Base-by-base conservation (phyloP, 2,888 invertebrate genomes). In the Eristalis intricaria region DNA sequence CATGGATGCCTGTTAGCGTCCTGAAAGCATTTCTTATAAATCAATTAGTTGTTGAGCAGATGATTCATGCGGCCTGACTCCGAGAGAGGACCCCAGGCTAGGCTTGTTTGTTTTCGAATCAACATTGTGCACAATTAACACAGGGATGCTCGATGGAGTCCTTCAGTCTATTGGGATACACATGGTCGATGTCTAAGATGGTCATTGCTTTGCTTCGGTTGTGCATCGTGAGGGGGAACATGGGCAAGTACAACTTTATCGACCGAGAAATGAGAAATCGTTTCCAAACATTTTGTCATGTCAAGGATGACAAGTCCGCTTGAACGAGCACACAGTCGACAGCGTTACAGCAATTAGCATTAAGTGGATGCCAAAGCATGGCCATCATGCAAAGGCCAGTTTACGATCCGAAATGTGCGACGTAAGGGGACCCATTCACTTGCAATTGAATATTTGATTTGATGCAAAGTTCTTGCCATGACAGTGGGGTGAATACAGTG, bases 11-110 rank as follows among this genome's bases (percentile, higher is more conserved):
- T 61, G 65, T 66, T 71, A 58, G 58, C 71, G 78, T 65, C 40
- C 66, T 63, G 38, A 56, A 65, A 60, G 61, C 71, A 61, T 84
- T 76, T 80, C 66, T 66, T 69, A 63, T 84, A 85, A 81, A 81
- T 85, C 81, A 85, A 85, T 85, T 85, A 81, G 70, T 64, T 77
- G 50, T 60, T n/a, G 26, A 77, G 73, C n/a, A 73, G 73, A 76
- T 84, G 75, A 68, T 76, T 80, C 81, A 81, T 81, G 84, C 58
- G 35, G 73, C 58, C 71, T n/a, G 56, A 71, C 29, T 29, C n/a
- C 40, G 65, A n/a, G 43, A 4, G 43, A 40, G 29, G 13, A 64
- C 64, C 50, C 26, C 15, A 10, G 38, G 35, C 64, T 50, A 8
- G 50, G 19, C 19, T 63, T 15, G 60, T 19, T 71, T 61, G 40